Percentiles rank a stretch among this genome's conserved stretches.
These are phyloP conservation scores for Lochmaea crataegi DNA, from an alignment of 2,888 invertebrate genomes.

Conservation along the genomic window DNA sequence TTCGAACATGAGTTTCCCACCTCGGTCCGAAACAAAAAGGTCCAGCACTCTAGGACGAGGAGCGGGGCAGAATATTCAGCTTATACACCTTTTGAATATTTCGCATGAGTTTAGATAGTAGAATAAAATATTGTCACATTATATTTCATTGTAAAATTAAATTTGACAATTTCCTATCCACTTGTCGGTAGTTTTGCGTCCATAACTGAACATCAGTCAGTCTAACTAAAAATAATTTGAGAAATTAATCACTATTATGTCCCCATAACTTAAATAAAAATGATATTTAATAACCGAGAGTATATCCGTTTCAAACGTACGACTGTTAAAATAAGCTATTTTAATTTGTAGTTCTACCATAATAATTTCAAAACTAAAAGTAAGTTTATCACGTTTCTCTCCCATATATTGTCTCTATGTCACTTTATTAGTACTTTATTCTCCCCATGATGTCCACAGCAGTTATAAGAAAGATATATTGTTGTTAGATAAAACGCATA, in stretches of 20 bases:
- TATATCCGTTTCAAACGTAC: neutral
- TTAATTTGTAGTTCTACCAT: conserved; percentile 3
- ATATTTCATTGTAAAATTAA: no score
- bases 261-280: neutral
- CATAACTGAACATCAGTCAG: no score
- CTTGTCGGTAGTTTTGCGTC: no score
- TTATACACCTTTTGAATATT: no score
- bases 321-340: neutral
- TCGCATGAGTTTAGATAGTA: no score
- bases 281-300: neutral
- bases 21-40: no score
- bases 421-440: conserved; percentile 16
- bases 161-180: no score
- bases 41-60: no score
- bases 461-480: conserved; percentile 34
- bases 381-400: neutral
- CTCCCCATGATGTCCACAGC: conserved; percentile 25
- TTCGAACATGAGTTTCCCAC: no score
- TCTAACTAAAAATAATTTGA: no score
- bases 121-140: no score
- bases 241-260: neutral
- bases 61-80: no score
- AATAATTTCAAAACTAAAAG: conserved; percentile 8
- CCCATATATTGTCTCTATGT: conserved; percentile 1
- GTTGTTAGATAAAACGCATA: conserved; percentile 55